These are phyloP conservation scores for Corythaixoides concolor DNA, from an alignment of 2,113 vertebrate genomes.

Conservation along the genomic window DNA sequence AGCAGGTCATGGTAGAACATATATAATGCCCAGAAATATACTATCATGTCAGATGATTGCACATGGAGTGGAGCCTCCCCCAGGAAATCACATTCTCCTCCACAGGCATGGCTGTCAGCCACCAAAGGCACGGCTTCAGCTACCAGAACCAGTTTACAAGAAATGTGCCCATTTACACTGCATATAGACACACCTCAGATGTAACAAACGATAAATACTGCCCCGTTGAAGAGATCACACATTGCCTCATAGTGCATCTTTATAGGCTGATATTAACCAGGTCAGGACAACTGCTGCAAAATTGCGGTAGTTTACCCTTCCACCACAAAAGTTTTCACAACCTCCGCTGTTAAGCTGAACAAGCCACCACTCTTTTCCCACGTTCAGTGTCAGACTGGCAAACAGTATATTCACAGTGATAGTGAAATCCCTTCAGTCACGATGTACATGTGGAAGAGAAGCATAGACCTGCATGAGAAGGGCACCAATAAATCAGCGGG, in stretches of 20 bases:
- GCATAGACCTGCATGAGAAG: neutral
- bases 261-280: neutral
- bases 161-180: neutral
- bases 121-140: neutral
- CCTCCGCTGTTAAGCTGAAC: neutral
- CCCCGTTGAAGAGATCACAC: neutral
- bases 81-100: neutral
- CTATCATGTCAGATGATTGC: neutral
- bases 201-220: neutral
- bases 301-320: neutral
- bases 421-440: neutral
- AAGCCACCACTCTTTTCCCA: neutral
- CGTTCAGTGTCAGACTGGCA: neutral
- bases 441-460: neutral
- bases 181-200: neutral
- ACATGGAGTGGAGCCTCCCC: neutral
- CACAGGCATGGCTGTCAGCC: rapidly evolving
- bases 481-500: neutral
- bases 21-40: neutral
- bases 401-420: neutral
- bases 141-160: neutral
- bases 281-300: neutral
- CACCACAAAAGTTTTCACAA: neutral
- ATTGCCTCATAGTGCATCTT: neutral
- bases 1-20: neutral